Conservation (phyloP, 2,113 vertebrate genomes). For the Blennius ocellaris region DNA sequence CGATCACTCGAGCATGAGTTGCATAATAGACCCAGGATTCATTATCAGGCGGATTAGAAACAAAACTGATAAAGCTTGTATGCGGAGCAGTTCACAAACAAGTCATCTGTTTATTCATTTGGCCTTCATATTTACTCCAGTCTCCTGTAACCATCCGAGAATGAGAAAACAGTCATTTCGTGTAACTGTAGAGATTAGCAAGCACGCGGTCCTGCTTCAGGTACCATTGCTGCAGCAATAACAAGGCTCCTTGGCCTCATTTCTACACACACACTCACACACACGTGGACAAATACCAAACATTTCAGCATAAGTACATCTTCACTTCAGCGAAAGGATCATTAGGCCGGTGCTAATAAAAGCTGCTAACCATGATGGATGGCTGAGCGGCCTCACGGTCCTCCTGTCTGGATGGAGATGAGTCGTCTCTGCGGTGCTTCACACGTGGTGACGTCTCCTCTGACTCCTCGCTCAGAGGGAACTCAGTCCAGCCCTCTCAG, state of each 20-base stretch:
- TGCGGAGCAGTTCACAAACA: constrained; percentile 61
- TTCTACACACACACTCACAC: constrained; percentile 3
- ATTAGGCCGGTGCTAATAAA: constrained; percentile 68
- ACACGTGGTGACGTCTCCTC: constrained; percentile 53
- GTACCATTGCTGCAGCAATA: constrained; percentile 46
- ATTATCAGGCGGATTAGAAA: constrained; percentile 68
- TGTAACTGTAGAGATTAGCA: constrained; percentile 67
- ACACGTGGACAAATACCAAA: constrained; percentile 49
- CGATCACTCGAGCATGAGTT: constrained; percentile 49
- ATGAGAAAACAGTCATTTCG: constrained; percentile 56
- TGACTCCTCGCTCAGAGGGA: constrained; percentile 27
- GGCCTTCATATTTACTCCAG: constrained; percentile 60
- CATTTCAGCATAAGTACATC: constrained; percentile 58
- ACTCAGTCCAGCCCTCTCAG: constrained; percentile 29
- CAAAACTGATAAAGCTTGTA: constrained; percentile 59
- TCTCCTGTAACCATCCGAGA: constrained; percentile 33
- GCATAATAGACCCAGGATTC: constrained; percentile 60
- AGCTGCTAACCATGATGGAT: constrained; percentile 67
- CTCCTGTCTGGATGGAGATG: constrained; percentile 48
- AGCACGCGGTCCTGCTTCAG: constrained; percentile 48
- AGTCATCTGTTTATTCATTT: constrained; percentile 64
- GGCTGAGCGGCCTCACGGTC: constrained; percentile 45
- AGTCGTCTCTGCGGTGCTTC: constrained; percentile 39
- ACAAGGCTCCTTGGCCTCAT: not conserved
- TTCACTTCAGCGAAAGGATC: constrained; percentile 42